Conservation (phyloP, 2,888 invertebrate genomes). For the Eledona agricola region DNA sequence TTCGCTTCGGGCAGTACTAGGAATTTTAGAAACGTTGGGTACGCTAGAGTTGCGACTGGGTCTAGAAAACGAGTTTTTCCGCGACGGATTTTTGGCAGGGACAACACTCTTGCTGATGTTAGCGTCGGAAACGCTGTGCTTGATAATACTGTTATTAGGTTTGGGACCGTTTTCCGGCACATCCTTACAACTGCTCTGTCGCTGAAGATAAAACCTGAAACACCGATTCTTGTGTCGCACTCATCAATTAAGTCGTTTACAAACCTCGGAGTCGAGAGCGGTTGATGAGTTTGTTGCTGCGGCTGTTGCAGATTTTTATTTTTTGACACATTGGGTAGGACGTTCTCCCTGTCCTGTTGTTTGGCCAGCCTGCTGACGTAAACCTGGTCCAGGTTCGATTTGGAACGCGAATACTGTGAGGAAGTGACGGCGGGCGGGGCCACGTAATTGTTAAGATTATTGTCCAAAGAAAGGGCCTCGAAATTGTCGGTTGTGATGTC, state of each 20-base stretch:
- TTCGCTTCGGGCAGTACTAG: constrained; percentile 46
- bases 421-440: constrained; percentile 47
- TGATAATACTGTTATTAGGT: constrained; percentile 54
- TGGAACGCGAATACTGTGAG: constrained; percentile 58
- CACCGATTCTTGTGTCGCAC: no score
- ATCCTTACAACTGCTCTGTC: constrained; percentile 61
- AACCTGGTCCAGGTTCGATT: constrained; percentile 61
- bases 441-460: constrained; percentile 56
- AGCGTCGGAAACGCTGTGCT: constrained; percentile 61
- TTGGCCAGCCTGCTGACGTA: constrained; percentile 53
- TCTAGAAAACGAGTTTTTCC: constrained; percentile 60
- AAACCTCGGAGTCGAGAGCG: constrained; percentile 7
- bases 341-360: constrained; percentile 55
- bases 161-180: constrained; percentile 50
- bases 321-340: constrained; percentile 51
- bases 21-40: constrained; percentile 55
- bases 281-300: constrained; percentile 33
- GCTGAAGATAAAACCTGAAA: constrained; percentile 50
- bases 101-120: constrained; percentile 56
- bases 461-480: constrained; percentile 60
- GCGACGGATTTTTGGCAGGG: constrained; percentile 54
- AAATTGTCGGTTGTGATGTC: constrained; percentile 52
- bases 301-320: constrained; percentile 23
- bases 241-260: background rate
- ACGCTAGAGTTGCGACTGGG: constrained; percentile 58